A percentile compares a stretch with the other conserved stretches of the same genome.
phyloP scores from a whole-genome alignment of 2,888 invertebrate genomes.

The Clistopyga incitator region DNA sequence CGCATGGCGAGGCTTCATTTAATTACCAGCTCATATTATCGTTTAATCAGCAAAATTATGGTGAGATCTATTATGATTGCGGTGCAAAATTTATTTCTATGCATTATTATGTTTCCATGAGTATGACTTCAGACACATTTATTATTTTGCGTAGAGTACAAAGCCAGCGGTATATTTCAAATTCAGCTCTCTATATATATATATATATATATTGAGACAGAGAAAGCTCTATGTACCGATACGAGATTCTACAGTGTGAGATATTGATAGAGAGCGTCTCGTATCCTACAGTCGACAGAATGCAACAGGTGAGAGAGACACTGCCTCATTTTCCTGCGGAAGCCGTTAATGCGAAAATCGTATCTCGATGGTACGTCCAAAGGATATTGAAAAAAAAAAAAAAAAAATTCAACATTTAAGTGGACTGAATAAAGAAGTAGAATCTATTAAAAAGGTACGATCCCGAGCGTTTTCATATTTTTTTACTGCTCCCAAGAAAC shows the following conservation, averaged over 20 bases:
- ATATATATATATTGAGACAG: neutral
- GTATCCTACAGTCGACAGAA: conserved; percentile 35
- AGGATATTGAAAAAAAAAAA: neutral
- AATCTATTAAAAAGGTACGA: neutral
- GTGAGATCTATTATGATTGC: neutral
- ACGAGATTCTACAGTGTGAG: conserved; percentile 10
- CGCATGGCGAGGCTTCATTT: neutral
- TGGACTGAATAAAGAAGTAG: neutral
- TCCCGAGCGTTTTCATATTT: too few relatives aligned
- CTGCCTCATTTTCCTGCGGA: conserved; percentile 23
- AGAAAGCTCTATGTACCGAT: conserved; percentile 9
- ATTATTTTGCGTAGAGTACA: neutral
- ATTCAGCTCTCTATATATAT: neutral
- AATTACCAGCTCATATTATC: neutral
- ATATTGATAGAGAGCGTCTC: conserved; percentile 21
- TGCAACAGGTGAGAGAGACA: conserved; percentile 55
- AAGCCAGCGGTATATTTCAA: neutral
- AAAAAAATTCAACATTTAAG: neutral
- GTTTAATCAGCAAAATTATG: neutral
- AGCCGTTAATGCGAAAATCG: conserved; percentile 19
- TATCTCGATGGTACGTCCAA: conserved; percentile 17
- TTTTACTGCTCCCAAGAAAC: too few relatives aligned
- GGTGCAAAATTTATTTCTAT: neutral
- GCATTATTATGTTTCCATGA: neutral
- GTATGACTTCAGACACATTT: conserved; percentile 1